phyloP scores from a whole-genome alignment of 2,113 vertebrate species.

The Ictalurus punctatus region DNA sequence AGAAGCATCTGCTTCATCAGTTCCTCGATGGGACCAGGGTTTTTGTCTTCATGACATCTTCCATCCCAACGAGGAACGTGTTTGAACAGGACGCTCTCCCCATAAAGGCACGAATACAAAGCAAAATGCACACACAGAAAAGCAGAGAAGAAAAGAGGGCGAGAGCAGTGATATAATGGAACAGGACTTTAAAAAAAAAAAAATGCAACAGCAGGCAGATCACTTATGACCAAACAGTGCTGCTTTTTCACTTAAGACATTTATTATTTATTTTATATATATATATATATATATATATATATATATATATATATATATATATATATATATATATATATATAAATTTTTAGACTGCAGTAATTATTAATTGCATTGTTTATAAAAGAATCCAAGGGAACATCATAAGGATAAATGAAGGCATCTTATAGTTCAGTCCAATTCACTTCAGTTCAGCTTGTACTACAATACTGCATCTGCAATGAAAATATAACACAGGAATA shows the following conservation, averaged over 20 bases:
- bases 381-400: background rate
- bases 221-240: constrained; percentile 7
- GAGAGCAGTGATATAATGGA: constrained; percentile 15
- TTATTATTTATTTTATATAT: background rate
- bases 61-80: background rate
- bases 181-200: background rate
- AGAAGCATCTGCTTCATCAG: background rate
- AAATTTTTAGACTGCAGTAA: no score
- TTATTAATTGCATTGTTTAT: background rate
- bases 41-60: background rate
- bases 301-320: no score
- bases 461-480: background rate
- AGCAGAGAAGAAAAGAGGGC: background rate
- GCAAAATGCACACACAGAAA: background rate
- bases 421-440: background rate
- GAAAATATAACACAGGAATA: background rate
- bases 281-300: no score
- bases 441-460: background rate
- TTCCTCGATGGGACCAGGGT: background rate
- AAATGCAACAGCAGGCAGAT: constrained; percentile 2
- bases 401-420: background rate
- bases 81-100: background rate
- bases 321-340: no score
- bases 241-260: background rate
- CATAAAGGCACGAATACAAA: background rate